Evolutionary conservation across 2,113 vertebrate species (phyloP), one percentile per base, ranked within the genome.

Genomic region (Ammodytes marinus): DNA sequence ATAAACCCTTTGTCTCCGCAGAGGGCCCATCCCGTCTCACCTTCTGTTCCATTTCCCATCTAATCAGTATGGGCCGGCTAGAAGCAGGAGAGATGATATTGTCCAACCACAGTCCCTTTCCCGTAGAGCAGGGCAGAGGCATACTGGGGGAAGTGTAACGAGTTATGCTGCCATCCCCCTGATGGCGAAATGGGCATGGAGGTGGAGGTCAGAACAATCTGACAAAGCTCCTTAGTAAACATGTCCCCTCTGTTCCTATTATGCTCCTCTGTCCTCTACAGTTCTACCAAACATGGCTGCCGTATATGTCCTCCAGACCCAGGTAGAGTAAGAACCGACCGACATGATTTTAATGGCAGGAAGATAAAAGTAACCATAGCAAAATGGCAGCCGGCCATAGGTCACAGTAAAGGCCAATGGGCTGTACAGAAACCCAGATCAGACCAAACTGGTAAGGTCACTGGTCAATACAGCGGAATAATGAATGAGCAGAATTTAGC

Each of bases 321-420:
- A 74, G 40, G 72, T 65, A 59, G 40, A 27, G 53, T 58, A n/a
- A 55, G 65, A 55, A 69, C 0, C 49, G 72, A 81, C 67, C 27
- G 80, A 55, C 75, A 54, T 2, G 11, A 81, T 27, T 84, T 83
- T 82, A 79, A 88, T 82, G 45, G 65, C 71, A 46, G 66, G 68
- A 53, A 86, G 80, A 92, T 89, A 66, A 86, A 88, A 87, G 87
- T 49, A 75, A 74, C 61, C 4, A 15, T 50, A 17, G 46, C 43
- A 65, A 81, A 82, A 89, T 80, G 80, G 83, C 85, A 74, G 61
- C 72, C 60, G 47, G 74, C 64, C 43, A 90, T 84, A 85, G 88
- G 89, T 91, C 88, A 90, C 17, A 1, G 66, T 79, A 90, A 93
- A 90, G 91, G 87, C 54, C 91, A 87, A 60, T 5, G 40, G 72